A percentile compares a stretch with the other conserved stretches of the same genome.
Evolutionary conservation across 1,140 invertebrate genomes (phyloP).

Genomic region (Tribolium madens): DNA sequence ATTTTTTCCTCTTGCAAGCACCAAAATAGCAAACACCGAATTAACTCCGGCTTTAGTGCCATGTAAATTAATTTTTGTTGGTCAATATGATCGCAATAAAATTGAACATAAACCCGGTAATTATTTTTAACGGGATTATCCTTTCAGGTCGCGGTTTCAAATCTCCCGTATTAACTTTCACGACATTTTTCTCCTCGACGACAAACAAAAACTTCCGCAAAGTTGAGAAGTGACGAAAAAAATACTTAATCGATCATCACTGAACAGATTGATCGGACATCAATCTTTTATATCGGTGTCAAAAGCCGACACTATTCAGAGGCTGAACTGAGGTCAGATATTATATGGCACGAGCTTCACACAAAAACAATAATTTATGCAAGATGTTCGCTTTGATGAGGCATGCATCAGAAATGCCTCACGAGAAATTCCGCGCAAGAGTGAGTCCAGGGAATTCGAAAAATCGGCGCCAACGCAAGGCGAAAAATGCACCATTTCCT

Average conservation of each 20-base stretch:
- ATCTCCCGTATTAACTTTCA: not conserved
- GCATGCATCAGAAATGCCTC: not conserved
- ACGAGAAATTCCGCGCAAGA: not conserved
- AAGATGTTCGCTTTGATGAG: not conserved
- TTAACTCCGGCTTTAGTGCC: not conserved
- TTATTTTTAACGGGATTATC: constrained; percentile 28
- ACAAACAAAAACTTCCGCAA: constrained; percentile 19
- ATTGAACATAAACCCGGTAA: constrained; percentile 33
- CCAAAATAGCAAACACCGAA: constrained; percentile 19
- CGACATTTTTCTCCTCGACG: constrained; percentile 1
- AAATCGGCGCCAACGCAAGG: not conserved
- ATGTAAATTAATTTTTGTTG: constrained; percentile 36
- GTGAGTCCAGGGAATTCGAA: not conserved
- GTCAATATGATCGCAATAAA: constrained; percentile 30
- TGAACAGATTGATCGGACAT: constrained; percentile 29
- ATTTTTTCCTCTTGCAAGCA: not conserved
- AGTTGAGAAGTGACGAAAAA: constrained; percentile 11
- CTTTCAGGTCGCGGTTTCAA: not conserved
- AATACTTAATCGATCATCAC: constrained; percentile 29
- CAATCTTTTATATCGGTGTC: constrained; percentile 22
- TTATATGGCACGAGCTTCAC: not conserved
- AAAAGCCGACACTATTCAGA: constrained; percentile 33
- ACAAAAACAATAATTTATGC: constrained; percentile 10
- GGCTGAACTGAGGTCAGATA: not conserved
- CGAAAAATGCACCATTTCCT: too few relatives aligned